These are phyloP conservation scores for Helicoverpa zea DNA, from an alignment of 1,140 invertebrate species.

Conservation along the genomic window DNA sequence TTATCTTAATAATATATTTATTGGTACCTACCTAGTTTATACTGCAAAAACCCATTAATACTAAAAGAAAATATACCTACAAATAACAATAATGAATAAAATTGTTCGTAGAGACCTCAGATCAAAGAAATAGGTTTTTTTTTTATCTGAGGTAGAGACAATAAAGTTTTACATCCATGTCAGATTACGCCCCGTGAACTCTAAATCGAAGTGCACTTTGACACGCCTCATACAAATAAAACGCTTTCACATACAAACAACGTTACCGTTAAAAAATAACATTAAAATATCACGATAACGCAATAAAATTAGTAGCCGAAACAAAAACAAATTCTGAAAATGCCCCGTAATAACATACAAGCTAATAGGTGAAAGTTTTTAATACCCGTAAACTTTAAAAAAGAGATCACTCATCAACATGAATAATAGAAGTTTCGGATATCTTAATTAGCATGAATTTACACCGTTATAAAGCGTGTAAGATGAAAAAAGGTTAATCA, in stretches of 20 bases:
- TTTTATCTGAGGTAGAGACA: too few relatives aligned
- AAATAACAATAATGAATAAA: too few relatives aligned
- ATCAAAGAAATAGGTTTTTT: too few relatives aligned
- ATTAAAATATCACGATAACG: conserved; percentile 64
- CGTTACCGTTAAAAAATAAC: conserved; percentile 29
- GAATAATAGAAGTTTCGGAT: conserved; percentile 59
- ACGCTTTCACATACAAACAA: conserved; percentile 60
- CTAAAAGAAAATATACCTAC: too few relatives aligned
- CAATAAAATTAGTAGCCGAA: conserved; percentile 63
- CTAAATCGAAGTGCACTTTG: conserved; percentile 57
- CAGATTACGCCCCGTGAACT: conserved; percentile 33
- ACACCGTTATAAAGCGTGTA: conserved; percentile 61
- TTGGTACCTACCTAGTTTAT: too few relatives aligned
- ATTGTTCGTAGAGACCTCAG: too few relatives aligned
- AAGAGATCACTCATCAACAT: conserved; percentile 61
- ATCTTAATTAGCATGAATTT: conserved; percentile 74
- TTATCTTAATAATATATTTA: too few relatives aligned
- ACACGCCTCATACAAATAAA: conserved; percentile 56
- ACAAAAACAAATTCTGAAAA: conserved; percentile 52
- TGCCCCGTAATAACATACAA: conserved; percentile 42
- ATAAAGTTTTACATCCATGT: conserved; percentile 13
- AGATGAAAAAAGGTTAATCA: conserved; percentile 66
- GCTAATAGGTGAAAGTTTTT: conserved; percentile 57
- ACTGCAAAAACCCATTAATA: too few relatives aligned
- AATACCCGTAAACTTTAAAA: conserved; percentile 54